A percentile compares a stretch with the other conserved stretches of the same genome.
phyloP scores from a whole-genome alignment of 2,888 invertebrate genomes.

The Petrophora chlorosata region DNA sequence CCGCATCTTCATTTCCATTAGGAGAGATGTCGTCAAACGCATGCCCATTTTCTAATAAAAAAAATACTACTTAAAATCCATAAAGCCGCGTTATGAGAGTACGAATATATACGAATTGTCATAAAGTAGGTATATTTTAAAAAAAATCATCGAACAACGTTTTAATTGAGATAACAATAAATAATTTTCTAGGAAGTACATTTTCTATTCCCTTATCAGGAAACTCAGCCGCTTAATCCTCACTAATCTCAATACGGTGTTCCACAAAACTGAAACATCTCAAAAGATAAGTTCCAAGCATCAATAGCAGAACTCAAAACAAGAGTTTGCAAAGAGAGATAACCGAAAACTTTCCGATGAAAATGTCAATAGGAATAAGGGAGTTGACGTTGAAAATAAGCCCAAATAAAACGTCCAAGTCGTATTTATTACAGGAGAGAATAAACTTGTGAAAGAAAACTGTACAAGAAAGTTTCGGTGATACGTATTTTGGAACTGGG shows the following conservation, averaged over 20 bases:
- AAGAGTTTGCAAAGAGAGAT: slow-evolving; percentile 30
- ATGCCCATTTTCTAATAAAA: too few species aligned
- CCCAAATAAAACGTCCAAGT: slow-evolving; percentile 37
- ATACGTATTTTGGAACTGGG: slow-evolving; percentile 9
- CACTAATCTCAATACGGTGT: slow-evolving; percentile 21
- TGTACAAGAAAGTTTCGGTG: slow-evolving; percentile 15
- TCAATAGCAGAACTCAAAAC: slow-evolving; percentile 26
- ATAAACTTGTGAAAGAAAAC: slow-evolving; percentile 22
- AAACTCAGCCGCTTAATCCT: slow-evolving; percentile 10
- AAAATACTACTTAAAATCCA: too few species aligned
- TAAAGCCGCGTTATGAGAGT: too few species aligned
- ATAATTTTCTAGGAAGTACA: slow-evolving; percentile 20
- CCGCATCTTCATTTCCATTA: too few species aligned
- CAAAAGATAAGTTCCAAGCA: slow-evolving; percentile 23
- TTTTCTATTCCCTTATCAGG: slow-evolving; percentile 14
- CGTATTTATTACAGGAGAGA: slow-evolving; percentile 37
- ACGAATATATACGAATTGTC: too few species aligned
- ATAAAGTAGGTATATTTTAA: too few species aligned
- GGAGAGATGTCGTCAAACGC: too few species aligned
- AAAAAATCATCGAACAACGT: too few species aligned
- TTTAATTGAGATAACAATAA: neutral
- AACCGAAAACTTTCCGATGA: slow-evolving; percentile 33
- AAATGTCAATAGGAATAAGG: slow-evolving; percentile 43
- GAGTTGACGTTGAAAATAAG: slow-evolving; percentile 41
- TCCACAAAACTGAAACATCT: slow-evolving; percentile 25